Conservation (phyloP, 2,888 invertebrate species). For the Meteorus colon region DNA sequence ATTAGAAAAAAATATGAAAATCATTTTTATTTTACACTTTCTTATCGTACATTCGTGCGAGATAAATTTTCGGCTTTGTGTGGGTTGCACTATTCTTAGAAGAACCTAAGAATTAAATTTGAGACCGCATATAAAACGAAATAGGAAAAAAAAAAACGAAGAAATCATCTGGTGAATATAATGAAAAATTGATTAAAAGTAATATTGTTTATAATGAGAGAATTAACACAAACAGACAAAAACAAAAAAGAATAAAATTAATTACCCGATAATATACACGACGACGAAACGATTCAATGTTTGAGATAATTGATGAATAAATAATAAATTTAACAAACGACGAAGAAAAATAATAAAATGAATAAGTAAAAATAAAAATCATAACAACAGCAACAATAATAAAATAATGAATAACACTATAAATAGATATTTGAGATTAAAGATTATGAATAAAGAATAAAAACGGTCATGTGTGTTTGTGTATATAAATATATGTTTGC, state of each 20-base stretch:
- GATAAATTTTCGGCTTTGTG: neutral
- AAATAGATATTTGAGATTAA: neutral
- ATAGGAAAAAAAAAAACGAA: neutral
- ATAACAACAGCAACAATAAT: slow-evolving; percentile 37
- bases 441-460: neutral
- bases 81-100: slow-evolving; percentile 17
- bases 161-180: neutral
- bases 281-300: no score
- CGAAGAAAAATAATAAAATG: slow-evolving; percentile 16
- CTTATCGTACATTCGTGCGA: neutral
- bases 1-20: neutral
- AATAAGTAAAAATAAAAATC: slow-evolving; percentile 13
- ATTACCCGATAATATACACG: no score
- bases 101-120: slow-evolving; percentile 1
- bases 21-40: neutral
- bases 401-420: neutral
- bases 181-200: neutral
- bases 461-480: neutral
- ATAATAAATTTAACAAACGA: neutral
- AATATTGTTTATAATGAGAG: neutral
- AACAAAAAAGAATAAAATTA: no score
- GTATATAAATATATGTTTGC: neutral
- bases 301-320: neutral
- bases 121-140: neutral
- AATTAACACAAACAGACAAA: no score